Base-by-base conservation (phyloP, 1,140 invertebrate species). In the Drosophila varians region DNA sequence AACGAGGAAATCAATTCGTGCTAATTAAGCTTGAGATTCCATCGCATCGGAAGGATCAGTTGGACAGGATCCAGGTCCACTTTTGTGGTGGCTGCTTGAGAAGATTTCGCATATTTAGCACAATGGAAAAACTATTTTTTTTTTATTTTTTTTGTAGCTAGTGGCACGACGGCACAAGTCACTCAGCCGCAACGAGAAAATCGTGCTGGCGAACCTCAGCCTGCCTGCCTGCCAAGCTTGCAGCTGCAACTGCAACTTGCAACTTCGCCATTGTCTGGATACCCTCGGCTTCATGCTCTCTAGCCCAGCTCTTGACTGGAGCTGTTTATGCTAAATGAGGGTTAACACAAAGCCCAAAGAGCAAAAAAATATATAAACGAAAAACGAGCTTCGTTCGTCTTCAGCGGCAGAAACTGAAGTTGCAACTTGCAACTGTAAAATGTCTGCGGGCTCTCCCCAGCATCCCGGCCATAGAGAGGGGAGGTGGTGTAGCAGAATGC, bases 161-260 rank as follows among this genome's bases (percentile, higher is more conserved):
- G 58, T 70, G 77, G 82, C 77, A 86, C 82, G 82, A 84, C 82
- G 77, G 82, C 82, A 86, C 82, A 86, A 82, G 82, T 80, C 82
- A 86, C 72, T 86, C 82, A 86, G 80, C 77, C 82, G 82, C 82
- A 86, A 86, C 82, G 77, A 87, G 82, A 82, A 87, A 87, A 86
- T 86, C 82, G 82, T 87, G 82, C 82, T 82, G 82, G 76, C 77
- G 77, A 76, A 28, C 7, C 11, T 36, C 40, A 51, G 56, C 72
- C 26, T 34, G 55, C 68, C 51, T 28, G 42, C 19, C 23, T 19
- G 54, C 45, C 25, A 21, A 48, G 34, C 66, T 73, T 16, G 70
- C 52, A 64, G 58, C 57, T 74, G 52, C 31, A 40, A 38, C 36
- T 38, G 4, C 12, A 38, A 65, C 71, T 48, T 52, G 43, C 23